Percentiles rank a stretch among this genome's conserved stretches.
Conservation (phyloP, 2,888 invertebrate genomes). For the Eudemis profundana region DNA sequence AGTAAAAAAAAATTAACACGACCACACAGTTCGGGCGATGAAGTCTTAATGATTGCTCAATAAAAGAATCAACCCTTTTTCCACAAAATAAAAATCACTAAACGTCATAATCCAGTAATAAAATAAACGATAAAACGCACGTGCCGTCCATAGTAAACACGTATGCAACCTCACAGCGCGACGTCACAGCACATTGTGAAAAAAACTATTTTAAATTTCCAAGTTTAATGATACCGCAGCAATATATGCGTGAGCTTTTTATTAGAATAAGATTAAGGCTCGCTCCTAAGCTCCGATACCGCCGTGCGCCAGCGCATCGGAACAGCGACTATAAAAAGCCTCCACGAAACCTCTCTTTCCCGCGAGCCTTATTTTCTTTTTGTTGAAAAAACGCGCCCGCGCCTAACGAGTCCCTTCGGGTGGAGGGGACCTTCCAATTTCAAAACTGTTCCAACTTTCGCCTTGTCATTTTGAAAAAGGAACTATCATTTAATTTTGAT, state of each 20-base stretch:
- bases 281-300: conserved; percentile 81
- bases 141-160: conserved; percentile 78
- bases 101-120: conserved; percentile 76
- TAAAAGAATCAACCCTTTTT: conserved; percentile 75
- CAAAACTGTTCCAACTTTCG: conserved; percentile 62
- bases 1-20: conserved; percentile 64
- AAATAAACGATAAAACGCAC: conserved; percentile 79
- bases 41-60: conserved; percentile 77
- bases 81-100: conserved; percentile 76
- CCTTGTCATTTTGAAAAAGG: conserved; percentile 70
- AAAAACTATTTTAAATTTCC: conserved; percentile 70
- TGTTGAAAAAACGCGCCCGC: conserved; percentile 72
- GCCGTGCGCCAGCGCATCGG: conserved; percentile 82
- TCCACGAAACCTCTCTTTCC: conserved; percentile 81
- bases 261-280: conserved; percentile 82
- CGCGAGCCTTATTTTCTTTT: conserved; percentile 78
- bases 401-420: conserved; percentile 67
- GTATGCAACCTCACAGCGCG: conserved; percentile 67
- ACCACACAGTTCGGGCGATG: conserved; percentile 74
- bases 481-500: conserved; percentile 58
- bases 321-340: conserved; percentile 82
- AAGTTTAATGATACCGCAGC: conserved; percentile 73
- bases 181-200: conserved; percentile 60
- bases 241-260: conserved; percentile 83
- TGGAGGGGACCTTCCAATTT: conserved; percentile 69